Base-by-base conservation (phyloP, 2,888 invertebrate species). In the Empis livida region DNA sequence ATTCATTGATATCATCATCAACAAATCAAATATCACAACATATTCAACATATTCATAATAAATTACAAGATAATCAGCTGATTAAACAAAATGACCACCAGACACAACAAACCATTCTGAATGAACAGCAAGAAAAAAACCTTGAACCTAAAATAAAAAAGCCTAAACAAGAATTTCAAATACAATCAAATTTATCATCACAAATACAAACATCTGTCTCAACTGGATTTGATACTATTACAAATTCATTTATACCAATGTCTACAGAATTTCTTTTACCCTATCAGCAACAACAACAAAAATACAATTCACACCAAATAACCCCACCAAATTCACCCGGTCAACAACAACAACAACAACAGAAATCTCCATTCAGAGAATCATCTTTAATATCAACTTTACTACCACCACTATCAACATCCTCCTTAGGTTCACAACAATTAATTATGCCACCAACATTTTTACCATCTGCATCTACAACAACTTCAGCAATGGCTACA, bases 71-170 rank as follows among this genome's bases (percentile, higher is more conserved):
- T 49, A 50, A 50, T 45, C 53, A 52, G 37, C 47, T 47, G 49
- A 15, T 46, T 10, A 46, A 50, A 44, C 48, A 49, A 49, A 40
- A 45, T 43, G 50, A 53, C 46, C 49, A 52, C 53, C 56, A 56
- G 55, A 55, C 54, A 55, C 54, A 56, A 55, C 56, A 56, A 56
- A 55, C 51, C 52, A 53, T 55, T 53, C 54, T 53, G 5, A 27
- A 44, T n/a, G 15, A 45, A n/a, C 45, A 45, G n/a, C 38, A 44
- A 32, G 6, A 47, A 23, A 14, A 39, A 30, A 43, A 16, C 13
- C 8, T 15, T 11, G 39, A 15, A 17, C 39, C 15, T 14, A 10
- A 9, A 39, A 39, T 15, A 16, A 39, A n/a, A 17, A 39, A 15
- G 15, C 4, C 39, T 42, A 37, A 40, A 14, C 17, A 37, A 35